Evolutionary conservation across 1,140 invertebrate species (phyloP).

Genomic region (Cephus cinctus): DNA sequence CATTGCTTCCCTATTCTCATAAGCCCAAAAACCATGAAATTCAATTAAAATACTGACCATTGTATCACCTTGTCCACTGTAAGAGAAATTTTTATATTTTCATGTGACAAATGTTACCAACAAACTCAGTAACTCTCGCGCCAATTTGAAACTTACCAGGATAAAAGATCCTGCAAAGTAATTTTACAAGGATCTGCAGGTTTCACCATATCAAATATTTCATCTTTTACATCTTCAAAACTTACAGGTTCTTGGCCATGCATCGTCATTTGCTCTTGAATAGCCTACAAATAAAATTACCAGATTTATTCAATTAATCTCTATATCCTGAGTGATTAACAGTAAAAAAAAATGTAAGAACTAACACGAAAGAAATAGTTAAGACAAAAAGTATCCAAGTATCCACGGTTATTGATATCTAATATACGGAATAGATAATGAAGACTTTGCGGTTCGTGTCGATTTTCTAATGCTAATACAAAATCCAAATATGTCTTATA

Average conservation of each 20-base stretch:
- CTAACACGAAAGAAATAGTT: constrained; percentile 90
- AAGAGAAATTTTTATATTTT: constrained; percentile 26
- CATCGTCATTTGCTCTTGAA: constrained; percentile 84
- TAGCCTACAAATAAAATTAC: constrained; percentile 61
- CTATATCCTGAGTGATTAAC: constrained; percentile 10
- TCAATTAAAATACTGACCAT: constrained; percentile 94
- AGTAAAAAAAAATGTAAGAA: constrained; percentile 8
- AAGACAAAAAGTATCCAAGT: constrained; percentile 85
- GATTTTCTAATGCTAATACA: constrained; percentile 90
- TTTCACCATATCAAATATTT: constrained; percentile 98
- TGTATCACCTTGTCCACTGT: constrained; percentile 88
- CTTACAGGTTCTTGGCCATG: constrained; percentile 83
- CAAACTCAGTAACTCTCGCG: neutral
- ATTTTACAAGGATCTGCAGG: constrained; percentile 83
- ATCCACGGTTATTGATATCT: constrained; percentile 86
- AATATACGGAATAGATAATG: constrained; percentile 92
- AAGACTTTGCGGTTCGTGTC: constrained; percentile 85
- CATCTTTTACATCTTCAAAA: constrained; percentile 95
- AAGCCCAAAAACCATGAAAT: constrained; percentile 94
- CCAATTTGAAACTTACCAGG: constrained; percentile 46
- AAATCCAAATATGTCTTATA: constrained; percentile 97
- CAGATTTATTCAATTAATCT: constrained; percentile 4
- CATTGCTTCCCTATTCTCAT: constrained; percentile 87
- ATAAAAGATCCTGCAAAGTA: constrained; percentile 81
- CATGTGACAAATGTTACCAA: neutral